Conservation (phyloP, 2,797 vertebrate genomes). For the Schizopygopsis malacanthus region DNA sequence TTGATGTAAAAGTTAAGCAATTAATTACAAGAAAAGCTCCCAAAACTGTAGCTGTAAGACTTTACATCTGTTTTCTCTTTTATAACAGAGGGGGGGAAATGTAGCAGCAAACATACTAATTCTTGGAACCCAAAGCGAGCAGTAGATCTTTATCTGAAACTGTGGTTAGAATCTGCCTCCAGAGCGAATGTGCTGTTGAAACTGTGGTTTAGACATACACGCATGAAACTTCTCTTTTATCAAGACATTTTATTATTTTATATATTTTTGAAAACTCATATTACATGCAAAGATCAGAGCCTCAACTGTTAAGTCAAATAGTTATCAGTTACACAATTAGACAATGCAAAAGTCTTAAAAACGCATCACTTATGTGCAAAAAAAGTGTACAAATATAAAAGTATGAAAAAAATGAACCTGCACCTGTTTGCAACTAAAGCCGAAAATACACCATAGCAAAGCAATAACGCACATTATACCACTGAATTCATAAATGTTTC, state of each 20-base stretch:
- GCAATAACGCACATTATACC: not conserved
- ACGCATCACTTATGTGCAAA: not conserved
- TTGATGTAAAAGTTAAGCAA: not conserved
- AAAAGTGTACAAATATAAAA: not conserved
- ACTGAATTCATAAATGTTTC: not conserved
- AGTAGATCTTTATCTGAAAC: slow-evolving; percentile 55
- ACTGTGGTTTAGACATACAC: slow-evolving; percentile 52
- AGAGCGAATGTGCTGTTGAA: slow-evolving; percentile 55
- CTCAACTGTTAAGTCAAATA: not conserved
- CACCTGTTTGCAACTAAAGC: not conserved
- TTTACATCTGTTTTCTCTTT: slow-evolving; percentile 26
- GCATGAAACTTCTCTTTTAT: slow-evolving; percentile 5
- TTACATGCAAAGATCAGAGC: not conserved
- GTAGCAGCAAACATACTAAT: slow-evolving; percentile 11
- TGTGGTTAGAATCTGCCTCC: slow-evolving; percentile 46
- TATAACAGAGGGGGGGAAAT: not conserved
- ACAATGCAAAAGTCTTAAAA: slow-evolving; percentile 1
- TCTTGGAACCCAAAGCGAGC: slow-evolving; percentile 55
- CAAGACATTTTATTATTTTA: slow-evolving; percentile 26
- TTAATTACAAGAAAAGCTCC: not conserved
- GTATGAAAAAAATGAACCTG: not conserved
- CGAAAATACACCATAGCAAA: not conserved
- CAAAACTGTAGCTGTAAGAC: not conserved
- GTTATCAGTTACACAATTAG: not conserved
- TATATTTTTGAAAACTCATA: not conserved